Base-by-base conservation (phyloP, 2,888 invertebrate species). In the Ferdinandea cuprea region DNA sequence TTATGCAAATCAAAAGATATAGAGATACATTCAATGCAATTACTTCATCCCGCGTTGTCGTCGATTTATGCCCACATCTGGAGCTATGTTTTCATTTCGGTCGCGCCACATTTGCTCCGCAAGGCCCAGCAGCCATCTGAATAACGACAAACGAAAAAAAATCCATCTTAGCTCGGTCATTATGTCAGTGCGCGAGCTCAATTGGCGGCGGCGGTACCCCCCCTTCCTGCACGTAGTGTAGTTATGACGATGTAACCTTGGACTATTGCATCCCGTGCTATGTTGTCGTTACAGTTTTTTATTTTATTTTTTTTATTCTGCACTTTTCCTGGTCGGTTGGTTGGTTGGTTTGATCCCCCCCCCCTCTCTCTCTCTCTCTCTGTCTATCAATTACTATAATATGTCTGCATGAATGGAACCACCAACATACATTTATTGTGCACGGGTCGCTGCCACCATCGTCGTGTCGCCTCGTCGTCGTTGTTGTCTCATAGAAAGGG, bases 161-260 rank as follows among this genome's bases (percentile, higher is more conserved):
- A 83, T 61, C 35, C 58, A 19, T 68, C 68, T 77, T 50, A 35
- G 61, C 40, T 68, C 50, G 63, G 68, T 78, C 83, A 83, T 83
- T 83, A 83, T 83, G 83, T 83, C 83, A 78, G 72, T 69, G 50
- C 25, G 44, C 58, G 61, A 56, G 71, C 56, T 13, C 21, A 30
- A 44, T 46, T n/a, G 28, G 25, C n/a, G n/a, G n/a, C n/a, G n/a
- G n/a, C n/a, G n/a, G n/a, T n/a, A n/a, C n/a, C 21, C 58, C 40
- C 48, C 59, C 21, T 25, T 11, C 54, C 37, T 40, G 32, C 48
- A 54, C 21, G 52, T 50, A 25, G 35, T 35, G 13, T 42, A 66
- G 83, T 73, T 83, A 83, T 83, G 83, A 83, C 83, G 68, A 68
- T 73, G 58, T 78, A 83, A 83, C 83, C 83, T 83, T 83, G 83